These are phyloP conservation scores for Mergus octosetaceus DNA, from an alignment of 2,797 vertebrate species.

Conservation along the genomic window DNA sequence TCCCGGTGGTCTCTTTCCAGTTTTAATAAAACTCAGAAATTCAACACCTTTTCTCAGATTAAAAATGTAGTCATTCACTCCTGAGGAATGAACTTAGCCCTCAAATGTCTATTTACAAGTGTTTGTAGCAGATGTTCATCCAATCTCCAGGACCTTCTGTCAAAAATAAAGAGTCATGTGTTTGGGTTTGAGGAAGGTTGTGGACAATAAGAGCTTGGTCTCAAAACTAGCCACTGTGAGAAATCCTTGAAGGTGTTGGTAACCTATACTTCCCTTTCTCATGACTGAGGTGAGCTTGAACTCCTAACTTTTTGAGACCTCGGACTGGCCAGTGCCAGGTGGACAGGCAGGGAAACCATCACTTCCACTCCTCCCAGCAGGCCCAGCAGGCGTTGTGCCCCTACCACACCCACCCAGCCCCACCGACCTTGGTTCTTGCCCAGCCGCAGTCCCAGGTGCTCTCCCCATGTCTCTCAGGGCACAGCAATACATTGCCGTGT, in stretches of 20 bases:
- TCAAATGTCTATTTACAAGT: not conserved
- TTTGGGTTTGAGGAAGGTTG: not conserved
- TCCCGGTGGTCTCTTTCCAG: not conserved
- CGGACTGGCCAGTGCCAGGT: no score
- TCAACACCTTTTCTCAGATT: not conserved
- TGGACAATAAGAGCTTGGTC: not conserved
- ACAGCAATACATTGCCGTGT: not conserved
- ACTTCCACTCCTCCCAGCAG: not conserved
- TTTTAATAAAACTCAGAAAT: not conserved
- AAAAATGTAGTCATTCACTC: not conserved
- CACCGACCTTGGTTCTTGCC: no score
- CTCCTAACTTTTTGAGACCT: not conserved
- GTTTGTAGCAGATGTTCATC: not conserved
- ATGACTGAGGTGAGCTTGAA: not conserved
- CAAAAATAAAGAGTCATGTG: not conserved
- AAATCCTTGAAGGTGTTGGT: not conserved
- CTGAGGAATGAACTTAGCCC: not conserved
- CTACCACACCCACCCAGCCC: not conserved
- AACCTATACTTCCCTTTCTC: not conserved
- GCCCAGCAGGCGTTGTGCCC: no score
- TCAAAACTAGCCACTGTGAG: not conserved
- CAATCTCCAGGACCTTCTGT: not conserved
- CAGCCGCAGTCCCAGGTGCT: not conserved
- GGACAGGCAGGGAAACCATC: not conserved
- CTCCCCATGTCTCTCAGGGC: not conserved